These are phyloP conservation scores for Atta texana DNA, from an alignment of 1,140 invertebrate species.

Conservation along the genomic window DNA sequence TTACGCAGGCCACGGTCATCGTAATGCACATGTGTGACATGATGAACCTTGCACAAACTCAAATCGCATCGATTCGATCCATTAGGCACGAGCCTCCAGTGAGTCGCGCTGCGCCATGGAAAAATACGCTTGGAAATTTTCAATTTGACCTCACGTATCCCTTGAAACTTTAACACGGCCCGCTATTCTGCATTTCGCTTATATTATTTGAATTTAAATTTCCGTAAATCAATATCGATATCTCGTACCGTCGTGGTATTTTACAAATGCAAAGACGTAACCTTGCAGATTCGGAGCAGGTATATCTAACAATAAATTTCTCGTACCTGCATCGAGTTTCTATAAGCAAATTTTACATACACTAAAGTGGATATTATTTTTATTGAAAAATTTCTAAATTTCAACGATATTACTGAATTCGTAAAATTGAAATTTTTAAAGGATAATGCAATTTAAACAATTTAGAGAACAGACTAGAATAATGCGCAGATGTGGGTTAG, in stretches of 20 bases:
- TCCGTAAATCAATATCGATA: background rate
- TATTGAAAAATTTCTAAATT: slow-evolving; percentile 9
- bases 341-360: background rate
- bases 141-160: background rate
- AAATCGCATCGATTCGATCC: slow-evolving; percentile 54
- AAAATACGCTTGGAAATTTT: slow-evolving; percentile 12
- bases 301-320: background rate
- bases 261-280: background rate
- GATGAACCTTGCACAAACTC: slow-evolving; percentile 48
- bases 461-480: background rate
- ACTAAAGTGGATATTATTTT: background rate
- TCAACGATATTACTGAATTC: background rate
- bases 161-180: background rate
- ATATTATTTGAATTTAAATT: background rate
- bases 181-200: background rate
- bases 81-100: slow-evolving; percentile 4
- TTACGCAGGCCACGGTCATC: slow-evolving; percentile 72
- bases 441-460: slow-evolving; percentile 5
- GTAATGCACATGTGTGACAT: slow-evolving; percentile 63
- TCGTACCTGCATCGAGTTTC: background rate
- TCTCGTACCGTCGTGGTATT: background rate
- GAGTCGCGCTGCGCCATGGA: slow-evolving; percentile 10
- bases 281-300: background rate
- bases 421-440: slow-evolving; percentile 1
- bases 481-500: slow-evolving; percentile 17